Conservation (phyloP, 2,797 vertebrate species). For the Gambusia yucatana region DNA sequence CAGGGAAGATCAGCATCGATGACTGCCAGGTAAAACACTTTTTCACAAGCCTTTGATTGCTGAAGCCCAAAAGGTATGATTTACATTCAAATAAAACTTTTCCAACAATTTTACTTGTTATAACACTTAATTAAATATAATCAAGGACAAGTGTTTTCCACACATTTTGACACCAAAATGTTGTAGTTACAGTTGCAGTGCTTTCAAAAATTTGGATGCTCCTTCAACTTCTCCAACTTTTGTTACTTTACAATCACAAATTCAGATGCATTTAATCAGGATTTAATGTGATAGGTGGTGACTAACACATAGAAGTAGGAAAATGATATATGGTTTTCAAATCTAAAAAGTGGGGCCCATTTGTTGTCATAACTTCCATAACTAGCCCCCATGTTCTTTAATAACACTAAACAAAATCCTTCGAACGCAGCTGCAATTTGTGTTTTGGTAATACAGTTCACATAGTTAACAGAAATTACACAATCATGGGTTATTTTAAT, state of each 20-base stretch:
- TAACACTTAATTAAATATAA: not conserved
- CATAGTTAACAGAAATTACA: not conserved
- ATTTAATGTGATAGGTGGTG: not conserved
- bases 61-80: not conserved
- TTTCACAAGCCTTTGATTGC: not conserved
- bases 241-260: not conserved
- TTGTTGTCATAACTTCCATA: not conserved
- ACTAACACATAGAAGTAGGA: not conserved
- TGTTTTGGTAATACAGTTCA: not conserved
- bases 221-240: not conserved
- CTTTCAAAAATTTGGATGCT: not conserved
- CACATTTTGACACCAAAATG: not conserved
- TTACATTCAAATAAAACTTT: not conserved
- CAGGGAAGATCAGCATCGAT: conserved; percentile 69
- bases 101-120: not conserved
- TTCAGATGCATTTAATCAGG: not conserved
- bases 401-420: not conserved
- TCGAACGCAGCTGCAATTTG: not conserved
- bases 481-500: not conserved
- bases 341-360: not conserved
- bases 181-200: not conserved
- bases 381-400: not conserved
- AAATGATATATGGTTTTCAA: not conserved
- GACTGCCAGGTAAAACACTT: conserved; percentile 83
- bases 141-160: not conserved